Evolutionary conservation across 2,113 vertebrate species (phyloP), one percentile per base, ranked within the genome.

Genomic region (zebrafish (Danio rerio)): DNA sequence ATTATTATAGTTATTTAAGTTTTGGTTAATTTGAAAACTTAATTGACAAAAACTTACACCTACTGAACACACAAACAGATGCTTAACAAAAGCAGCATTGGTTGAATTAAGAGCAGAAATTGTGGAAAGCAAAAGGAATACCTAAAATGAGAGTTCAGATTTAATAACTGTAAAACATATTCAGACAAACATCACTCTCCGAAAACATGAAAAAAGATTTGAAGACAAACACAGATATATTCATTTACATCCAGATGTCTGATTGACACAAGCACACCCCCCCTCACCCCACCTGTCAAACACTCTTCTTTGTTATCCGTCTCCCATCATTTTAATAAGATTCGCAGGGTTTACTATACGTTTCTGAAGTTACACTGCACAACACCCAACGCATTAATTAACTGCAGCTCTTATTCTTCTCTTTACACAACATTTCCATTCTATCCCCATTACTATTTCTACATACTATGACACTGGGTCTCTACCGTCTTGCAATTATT

Each of bases 401-500:
- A 74, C 12, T 56, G 71, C 5, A 70, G 8, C 21, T 62, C 31
- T 11, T 7, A 21, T 78, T 49, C 66, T 78, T 43, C 50, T 11
- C 49, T 68, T 13, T 63, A 20, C 20, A 53, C 5, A 20, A 58
- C 31, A 9, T 43, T 70, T 70, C 15, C 63, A 31, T 71, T 77
- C 61, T 53, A 11, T 45, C 56, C 56, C 43, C 13, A 31, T 31
- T 31, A 31, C 31, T 31, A 70, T 63, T 77, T 84, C 18, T 49
- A 74, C 15, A 77, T 77, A 75, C 13, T 2, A 50, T 63, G 80
- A 81, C 16, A 53, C 47, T 63, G 61, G 20, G 52, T 72, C 73
- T 65, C 50, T 72, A 16, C 73, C 73, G 63, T 79, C 71, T 21
- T 45, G 45, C 62, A 81, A 77, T 58, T 77, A 70, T 61, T 50